Conservation (phyloP, 2,797 vertebrate species). For the Esox lucius region DNA sequence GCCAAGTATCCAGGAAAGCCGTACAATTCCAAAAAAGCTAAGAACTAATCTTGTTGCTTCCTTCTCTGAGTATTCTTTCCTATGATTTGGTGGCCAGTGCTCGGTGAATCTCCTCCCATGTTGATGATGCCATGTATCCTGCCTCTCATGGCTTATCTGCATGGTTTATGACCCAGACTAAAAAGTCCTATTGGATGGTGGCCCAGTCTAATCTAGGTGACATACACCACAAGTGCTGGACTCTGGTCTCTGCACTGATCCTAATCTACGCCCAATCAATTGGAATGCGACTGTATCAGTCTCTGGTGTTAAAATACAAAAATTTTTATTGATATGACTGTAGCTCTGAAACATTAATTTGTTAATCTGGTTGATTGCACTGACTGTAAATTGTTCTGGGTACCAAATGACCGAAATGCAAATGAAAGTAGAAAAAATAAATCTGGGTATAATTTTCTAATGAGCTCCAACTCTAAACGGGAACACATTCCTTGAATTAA, state of each 20-base stretch:
- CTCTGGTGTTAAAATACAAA: not conserved
- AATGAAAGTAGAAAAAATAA: too few relatives aligned
- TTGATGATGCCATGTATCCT: not conserved
- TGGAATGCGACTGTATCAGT: not conserved
- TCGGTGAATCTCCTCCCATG: constrained; percentile 34
- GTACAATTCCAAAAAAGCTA: not conserved
- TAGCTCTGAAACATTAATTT: too few relatives aligned
- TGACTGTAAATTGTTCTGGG: too few relatives aligned
- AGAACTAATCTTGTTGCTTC: not conserved
- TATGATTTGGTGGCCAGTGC: not conserved
- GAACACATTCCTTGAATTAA: too few relatives aligned
- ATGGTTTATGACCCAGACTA: constrained; percentile 53
- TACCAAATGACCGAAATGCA: too few relatives aligned
- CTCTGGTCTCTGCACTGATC: constrained; percentile 54
- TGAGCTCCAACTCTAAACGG: too few relatives aligned
- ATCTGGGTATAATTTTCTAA: too few relatives aligned
- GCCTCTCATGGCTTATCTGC: constrained; percentile 48
- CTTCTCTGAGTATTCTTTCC: not conserved
- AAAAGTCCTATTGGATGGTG: constrained; percentile 54
- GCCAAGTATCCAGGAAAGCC: not conserved
- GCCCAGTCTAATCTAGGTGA: constrained; percentile 40
- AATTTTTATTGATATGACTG: too few relatives aligned
- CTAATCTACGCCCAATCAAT: constrained; percentile 18
- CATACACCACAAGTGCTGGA: constrained; percentile 45
- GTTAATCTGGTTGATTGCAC: too few relatives aligned